Percentiles rank a stretch among this genome's conserved stretches.
phyloP scores from a whole-genome alignment of 2,888 invertebrate genomes.

The Coecobrya sp. region DNA sequence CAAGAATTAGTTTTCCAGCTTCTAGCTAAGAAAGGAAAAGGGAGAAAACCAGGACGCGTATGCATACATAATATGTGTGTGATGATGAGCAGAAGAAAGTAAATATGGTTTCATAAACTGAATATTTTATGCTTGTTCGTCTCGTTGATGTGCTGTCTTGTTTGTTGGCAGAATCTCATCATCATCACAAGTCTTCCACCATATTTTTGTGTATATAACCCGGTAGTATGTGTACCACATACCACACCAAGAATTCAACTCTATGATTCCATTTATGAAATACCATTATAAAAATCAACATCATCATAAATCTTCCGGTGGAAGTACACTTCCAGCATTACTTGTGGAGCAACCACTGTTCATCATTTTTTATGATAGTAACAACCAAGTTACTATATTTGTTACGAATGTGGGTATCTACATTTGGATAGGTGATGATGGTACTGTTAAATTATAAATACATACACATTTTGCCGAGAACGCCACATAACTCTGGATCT shows the following conservation, averaged over 20 bases:
- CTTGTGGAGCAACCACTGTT: not conserved
- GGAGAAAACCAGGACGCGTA: not conserved
- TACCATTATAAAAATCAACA: constrained; percentile 47
- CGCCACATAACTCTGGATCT: too few species aligned
- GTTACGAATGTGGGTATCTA: too few species aligned
- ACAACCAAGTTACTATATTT: too few species aligned
- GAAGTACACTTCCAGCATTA: not conserved
- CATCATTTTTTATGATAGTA: not conserved
- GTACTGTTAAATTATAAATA: too few species aligned
- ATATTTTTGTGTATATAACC: not conserved
- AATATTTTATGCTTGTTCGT: constrained; percentile 66
- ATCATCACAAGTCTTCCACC: constrained; percentile 45
- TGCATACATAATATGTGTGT: constrained; percentile 2
- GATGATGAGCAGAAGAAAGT: constrained; percentile 11
- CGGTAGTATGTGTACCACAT: not conserved
- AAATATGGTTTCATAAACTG: constrained; percentile 40
- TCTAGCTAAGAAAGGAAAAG: constrained; percentile 51
- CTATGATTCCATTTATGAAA: not conserved
- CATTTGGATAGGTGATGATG: too few species aligned
- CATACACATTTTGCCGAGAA: too few species aligned
- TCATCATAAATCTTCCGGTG: constrained; percentile 29
- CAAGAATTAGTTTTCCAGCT: constrained; percentile 43
- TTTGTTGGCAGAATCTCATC: constrained; percentile 68
- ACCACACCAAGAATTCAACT: not conserved
- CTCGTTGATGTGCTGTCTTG: constrained; percentile 46